Percentiles rank a stretch among this genome's conserved stretches.
These are phyloP conservation scores for Albula goreensis DNA, from an alignment of 2,113 vertebrate genomes.

Conservation along the genomic window DNA sequence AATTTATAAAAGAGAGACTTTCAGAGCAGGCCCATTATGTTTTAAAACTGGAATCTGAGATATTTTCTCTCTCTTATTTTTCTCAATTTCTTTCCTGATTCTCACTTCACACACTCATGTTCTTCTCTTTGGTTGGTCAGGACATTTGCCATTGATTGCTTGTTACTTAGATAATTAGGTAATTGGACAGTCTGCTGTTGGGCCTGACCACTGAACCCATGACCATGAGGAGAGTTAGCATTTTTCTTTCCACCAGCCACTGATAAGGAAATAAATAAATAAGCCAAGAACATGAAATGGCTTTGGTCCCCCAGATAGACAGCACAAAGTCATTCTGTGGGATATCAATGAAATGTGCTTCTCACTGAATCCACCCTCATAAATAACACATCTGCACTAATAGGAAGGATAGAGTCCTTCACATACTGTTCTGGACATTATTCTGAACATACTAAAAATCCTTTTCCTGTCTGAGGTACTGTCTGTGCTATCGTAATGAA, in stretches of 20 bases:
- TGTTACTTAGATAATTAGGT: slow-evolving; percentile 23
- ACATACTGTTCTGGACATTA: slow-evolving; percentile 4
- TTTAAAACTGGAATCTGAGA: slow-evolving; percentile 8
- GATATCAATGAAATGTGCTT: slow-evolving; percentile 24
- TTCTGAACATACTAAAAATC: slow-evolving; percentile 31
- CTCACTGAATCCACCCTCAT: slow-evolving; percentile 16
- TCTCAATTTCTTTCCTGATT: background rate
- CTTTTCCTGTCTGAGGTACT: slow-evolving; percentile 31
- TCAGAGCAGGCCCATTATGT: background rate
- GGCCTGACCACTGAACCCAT: slow-evolving; percentile 21
- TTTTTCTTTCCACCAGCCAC: slow-evolving; percentile 16
- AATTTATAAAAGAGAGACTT: background rate
- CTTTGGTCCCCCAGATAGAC: slow-evolving; percentile 24
- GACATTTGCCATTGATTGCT: slow-evolving; percentile 12
- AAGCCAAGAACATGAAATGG: slow-evolving; percentile 14
- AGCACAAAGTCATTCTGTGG: slow-evolving; percentile 11
- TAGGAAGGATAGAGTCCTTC: slow-evolving; percentile 18
- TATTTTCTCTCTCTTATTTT: background rate
- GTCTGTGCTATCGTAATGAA: slow-evolving; percentile 2
- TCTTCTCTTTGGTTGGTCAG: slow-evolving; percentile 2
- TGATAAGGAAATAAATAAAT: slow-evolving; percentile 20
- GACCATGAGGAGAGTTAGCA: background rate
- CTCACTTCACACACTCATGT: background rate
- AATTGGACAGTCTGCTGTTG: slow-evolving; percentile 13
- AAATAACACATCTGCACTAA: slow-evolving; percentile 16